phyloP scores from a whole-genome alignment of 2,888 invertebrate species.

The Ommatoiulus sabulosus region DNA sequence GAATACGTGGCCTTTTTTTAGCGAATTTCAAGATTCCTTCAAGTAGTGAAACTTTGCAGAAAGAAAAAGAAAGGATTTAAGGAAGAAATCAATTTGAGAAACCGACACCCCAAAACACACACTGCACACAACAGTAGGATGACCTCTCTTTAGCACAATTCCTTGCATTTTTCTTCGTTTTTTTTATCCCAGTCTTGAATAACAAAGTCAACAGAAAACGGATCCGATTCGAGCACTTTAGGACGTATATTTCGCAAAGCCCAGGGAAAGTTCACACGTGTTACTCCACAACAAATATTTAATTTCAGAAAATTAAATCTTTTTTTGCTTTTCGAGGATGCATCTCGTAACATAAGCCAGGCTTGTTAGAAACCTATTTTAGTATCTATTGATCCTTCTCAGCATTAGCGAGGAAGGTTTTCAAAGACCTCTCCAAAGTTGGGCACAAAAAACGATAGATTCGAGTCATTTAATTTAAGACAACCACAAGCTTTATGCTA shows the following conservation, averaged over 20 bases:
- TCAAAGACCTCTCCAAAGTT: neutral
- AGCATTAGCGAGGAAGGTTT: neutral
- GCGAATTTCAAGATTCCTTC: neutral
- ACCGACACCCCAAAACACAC: slow-evolving; percentile 4
- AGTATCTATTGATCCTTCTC: neutral
- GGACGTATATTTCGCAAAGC: neutral
- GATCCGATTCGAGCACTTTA: neutral
- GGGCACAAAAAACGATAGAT: neutral
- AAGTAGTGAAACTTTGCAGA: neutral
- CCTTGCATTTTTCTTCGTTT: neutral
- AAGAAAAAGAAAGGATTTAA: neutral
- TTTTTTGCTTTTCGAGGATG: neutral
- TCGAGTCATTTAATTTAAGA: too few relatives aligned
- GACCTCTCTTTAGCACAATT: slow-evolving; percentile 19
- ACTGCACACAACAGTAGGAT: neutral
- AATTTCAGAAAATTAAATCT: slow-evolving; percentile 16
- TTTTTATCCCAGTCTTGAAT: neutral
- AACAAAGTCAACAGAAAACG: slow-evolving; percentile 18
- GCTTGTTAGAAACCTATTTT: neutral
- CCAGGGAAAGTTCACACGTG: slow-evolving; percentile 29
- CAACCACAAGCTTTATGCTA: too few relatives aligned
- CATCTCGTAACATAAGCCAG: neutral
- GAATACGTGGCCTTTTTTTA: too few relatives aligned
- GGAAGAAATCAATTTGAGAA: slow-evolving; percentile 1
- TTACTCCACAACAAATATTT: slow-evolving; percentile 35